Evolutionary conservation across 2,888 invertebrate genomes (phyloP), one percentile per base, ranked within the genome.

Genomic region (Dexiosoma caninum): DNA sequence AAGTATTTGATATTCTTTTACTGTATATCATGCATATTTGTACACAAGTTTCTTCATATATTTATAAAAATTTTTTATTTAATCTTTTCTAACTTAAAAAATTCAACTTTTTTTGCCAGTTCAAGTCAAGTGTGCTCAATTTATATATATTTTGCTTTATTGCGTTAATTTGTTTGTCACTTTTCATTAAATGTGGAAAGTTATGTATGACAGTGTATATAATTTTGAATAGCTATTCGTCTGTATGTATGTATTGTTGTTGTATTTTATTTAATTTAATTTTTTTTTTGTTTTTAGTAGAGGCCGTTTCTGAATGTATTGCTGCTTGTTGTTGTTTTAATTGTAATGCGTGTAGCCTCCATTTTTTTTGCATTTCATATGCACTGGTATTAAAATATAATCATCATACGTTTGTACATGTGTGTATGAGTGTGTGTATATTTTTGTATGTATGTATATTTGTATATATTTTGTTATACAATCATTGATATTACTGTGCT

Each of bases 321-420:
- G 21, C n/a, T 57, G 40, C 46, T 57, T 72, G 60, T 57, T 77
- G 19, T 23, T 78, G 21, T 60, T 67, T 21, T 71, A 62, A 69
- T 69, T 72, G 78, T 70, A 81, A 77, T 77, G 81, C 78, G 78
- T n/a, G n/a, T 82, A 82, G 78, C 81, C 81, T 78, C 81, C 75
- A 78, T 78, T 71, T 67, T 67, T 72, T 70, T 79, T n/a, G n/a
- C n/a, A 57, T 62, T 10, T 37, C 9, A 44, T 46, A n/a, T 21
- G 42, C 44, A 42, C 30, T 21, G 37, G 46, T 70, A 59, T 70
- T 59, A 27, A 70, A 70, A 70, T 37, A 44, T 40, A 59, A 37
- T 49, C 51, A 46, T 59, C n/a, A n/a, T n/a, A n/a, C n/a, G n/a
- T n/a, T n/a, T n/a, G n/a, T n/a, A n/a, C n/a, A 46, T 32, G 69